Base-by-base conservation (phyloP, 2,888 invertebrate species). In the Amorpha juglandis region DNA sequence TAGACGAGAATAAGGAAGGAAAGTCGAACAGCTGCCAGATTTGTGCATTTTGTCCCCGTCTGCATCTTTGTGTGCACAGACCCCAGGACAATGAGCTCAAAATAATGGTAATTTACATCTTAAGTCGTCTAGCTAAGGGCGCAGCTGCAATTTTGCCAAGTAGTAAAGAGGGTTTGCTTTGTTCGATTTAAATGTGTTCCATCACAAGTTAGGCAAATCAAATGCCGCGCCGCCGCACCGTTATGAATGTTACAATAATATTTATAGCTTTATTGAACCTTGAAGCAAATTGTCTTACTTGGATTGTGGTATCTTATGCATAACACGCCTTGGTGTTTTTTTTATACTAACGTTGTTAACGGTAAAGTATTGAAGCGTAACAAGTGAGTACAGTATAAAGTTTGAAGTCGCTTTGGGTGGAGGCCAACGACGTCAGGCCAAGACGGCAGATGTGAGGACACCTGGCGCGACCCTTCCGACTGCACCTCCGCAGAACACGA, bases 31-130 rank as follows among this genome's bases (percentile, higher is more conserved):
- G 93, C 93, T 93, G 93, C 92, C 85, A 82, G 89, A 88, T 89
- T 90, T 90, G 90, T 91, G 91, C 91, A 91, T 83, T 84, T 78
- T 87, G 87, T 87, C 89, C 90, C 91, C 89, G 90, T 90, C 91
- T 90, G 87, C 90, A 91, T 92, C 89, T 90, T 91, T 90, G 89
- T 90, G 80, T 80, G 84, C 84, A 82, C 82, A 81, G 81, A 81
- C 82, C 74, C 71, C 70, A 78, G 85, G 78, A 92, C 92, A 92
- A 92, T 89, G 75, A 84, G 70, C 68, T 63, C 71, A 73, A 83
- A 88, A 92, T 92, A 93, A 92, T 91, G 92, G 91, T 89, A 92
- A 93, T 93, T 92, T 91, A 88, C 91, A 93, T 92, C 92, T 92
- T 92, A 91, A 89, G 92, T 90, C 91, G 87, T 84, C 88, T 86